A percentile compares a stretch with the other conserved stretches of the same genome.
Conservation (phyloP, 2,888 invertebrate species). For the Neuroscelio doddi region DNA sequence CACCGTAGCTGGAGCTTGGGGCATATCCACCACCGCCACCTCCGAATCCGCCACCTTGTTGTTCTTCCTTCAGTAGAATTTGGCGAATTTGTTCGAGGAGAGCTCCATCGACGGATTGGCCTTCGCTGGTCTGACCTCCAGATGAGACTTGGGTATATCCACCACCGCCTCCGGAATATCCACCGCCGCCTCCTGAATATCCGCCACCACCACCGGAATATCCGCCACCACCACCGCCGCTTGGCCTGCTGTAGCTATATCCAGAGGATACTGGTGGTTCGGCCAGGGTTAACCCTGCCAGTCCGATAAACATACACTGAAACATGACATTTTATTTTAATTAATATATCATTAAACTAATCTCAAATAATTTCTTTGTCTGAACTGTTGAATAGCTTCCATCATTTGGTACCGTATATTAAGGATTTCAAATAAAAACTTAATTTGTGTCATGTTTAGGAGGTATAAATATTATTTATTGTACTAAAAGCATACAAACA, state of each 20-base stretch:
- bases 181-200: constrained; percentile 63
- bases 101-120: constrained; percentile 85
- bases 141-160: constrained; percentile 82
- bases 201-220: constrained; percentile 59
- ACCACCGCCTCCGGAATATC: constrained; percentile 63
- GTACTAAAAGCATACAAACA: no score
- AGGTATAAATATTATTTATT: no score
- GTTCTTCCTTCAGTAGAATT: constrained; percentile 87
- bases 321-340: constrained; percentile 56
- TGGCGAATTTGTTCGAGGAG: constrained; percentile 89
- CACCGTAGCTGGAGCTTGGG: constrained; percentile 43
- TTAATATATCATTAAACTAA: no score
- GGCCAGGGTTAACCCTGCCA: constrained; percentile 83
- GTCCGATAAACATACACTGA: constrained; percentile 88
- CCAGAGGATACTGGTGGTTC: constrained; percentile 77
- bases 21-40: constrained; percentile 58
- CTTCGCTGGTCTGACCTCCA: constrained; percentile 87
- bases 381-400: no score
- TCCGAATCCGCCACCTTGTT: constrained; percentile 73
- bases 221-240: constrained; percentile 75
- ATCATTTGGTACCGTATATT: no score
- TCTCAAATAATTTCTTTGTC: no score
- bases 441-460: no score
- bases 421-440: no score
- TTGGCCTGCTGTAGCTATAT: constrained; percentile 74